Percentiles rank a stretch among this genome's conserved stretches.
phyloP scores from a whole-genome alignment of 23 tunicate genomes.

The Trididemnum clinides region DNA sequence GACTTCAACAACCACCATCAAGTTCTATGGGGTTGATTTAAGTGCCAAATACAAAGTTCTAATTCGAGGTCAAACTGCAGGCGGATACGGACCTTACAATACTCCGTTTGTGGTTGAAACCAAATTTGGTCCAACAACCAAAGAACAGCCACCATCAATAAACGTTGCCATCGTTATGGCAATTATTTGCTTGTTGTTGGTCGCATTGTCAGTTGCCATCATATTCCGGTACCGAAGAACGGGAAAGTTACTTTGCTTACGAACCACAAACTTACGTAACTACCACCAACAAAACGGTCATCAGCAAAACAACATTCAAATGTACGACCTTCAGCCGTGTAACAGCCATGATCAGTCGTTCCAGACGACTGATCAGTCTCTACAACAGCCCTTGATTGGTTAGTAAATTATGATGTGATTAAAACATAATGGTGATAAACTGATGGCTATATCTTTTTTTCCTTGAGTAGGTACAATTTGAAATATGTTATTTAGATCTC shows the following conservation, averaged over 20 bases:
- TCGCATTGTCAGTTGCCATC: background rate
- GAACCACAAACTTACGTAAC: background rate
- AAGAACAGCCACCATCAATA: background rate
- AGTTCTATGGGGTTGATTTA: background rate
- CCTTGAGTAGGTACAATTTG: no score
- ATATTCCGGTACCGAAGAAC: conserved; percentile 36
- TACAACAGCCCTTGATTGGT: background rate
- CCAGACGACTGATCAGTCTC: background rate
- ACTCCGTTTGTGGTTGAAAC: background rate
- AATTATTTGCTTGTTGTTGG: background rate
- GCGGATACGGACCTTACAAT: conserved; percentile 72
- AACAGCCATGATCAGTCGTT: background rate
- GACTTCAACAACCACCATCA: background rate
- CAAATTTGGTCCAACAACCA: background rate
- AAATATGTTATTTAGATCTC: no score
- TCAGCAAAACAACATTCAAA: background rate
- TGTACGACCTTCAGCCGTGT: background rate
- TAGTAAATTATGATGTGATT: background rate
- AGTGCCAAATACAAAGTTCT: conserved; percentile 60
- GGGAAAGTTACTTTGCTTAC: conserved; percentile 52
- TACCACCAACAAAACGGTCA: background rate
- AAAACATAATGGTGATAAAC: no score
- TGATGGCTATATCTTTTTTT: no score
- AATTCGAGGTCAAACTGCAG: conserved; percentile 68
- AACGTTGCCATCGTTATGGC: conserved; percentile 20